Percentiles rank a stretch among this genome's conserved stretches.
These are phyloP conservation scores for Natator depressus DNA, from an alignment of 2,113 vertebrate species.

Conservation along the genomic window DNA sequence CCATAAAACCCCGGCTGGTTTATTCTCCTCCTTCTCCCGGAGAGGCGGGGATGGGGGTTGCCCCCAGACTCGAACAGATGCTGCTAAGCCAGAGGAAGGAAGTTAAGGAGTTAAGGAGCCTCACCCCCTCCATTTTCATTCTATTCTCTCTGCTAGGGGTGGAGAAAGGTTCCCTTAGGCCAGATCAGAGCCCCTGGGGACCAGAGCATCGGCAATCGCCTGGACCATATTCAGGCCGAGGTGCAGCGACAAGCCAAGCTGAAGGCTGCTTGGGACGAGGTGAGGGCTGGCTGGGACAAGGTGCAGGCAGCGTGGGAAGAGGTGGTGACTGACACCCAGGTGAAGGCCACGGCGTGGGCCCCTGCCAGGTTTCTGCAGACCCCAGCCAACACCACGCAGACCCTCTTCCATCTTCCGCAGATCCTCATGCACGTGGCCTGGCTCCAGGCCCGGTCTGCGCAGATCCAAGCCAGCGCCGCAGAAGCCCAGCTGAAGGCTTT, in stretches of 20 bases:
- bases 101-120: not conserved
- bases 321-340: not conserved
- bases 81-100: not conserved
- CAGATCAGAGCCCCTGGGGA: not conserved
- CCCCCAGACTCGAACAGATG: no score
- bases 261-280: not conserved
- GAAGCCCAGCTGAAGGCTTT: not conserved
- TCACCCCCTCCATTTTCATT: not conserved
- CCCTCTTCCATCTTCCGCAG: not conserved
- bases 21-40: no score
- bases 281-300: not conserved
- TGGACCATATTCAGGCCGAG: not conserved
- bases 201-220: no score
- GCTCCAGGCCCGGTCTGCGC: not conserved
- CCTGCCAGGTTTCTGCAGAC: not conserved
- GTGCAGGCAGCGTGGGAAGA: not conserved
- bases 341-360: not conserved
- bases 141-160: not conserved
- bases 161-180: not conserved
- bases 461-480: not conserved
- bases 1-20: not conserved
- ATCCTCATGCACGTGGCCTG: not conserved
- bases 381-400: not conserved
- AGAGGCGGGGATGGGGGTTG: no score
- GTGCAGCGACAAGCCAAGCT: not conserved